A percentile compares a stretch with the other conserved stretches of the same genome.
Conservation (phyloP, 2,888 invertebrate genomes). For the Zonitis immaculata region DNA sequence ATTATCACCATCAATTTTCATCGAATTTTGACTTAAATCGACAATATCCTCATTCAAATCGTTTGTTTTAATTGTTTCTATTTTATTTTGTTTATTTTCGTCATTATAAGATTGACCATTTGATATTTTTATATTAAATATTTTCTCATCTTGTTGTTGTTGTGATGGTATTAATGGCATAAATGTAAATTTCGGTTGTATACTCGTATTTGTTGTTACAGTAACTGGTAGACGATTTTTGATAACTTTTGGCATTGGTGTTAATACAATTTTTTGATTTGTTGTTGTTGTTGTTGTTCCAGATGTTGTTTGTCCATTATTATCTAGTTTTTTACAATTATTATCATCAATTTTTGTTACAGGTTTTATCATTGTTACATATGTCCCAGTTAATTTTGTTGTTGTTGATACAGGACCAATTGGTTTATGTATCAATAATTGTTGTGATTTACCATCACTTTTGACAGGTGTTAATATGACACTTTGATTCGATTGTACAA, state of each 20-base stretch:
- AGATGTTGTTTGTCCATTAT: conserved; percentile 5
- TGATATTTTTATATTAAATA: conserved; percentile 64
- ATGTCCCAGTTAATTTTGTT: conserved; percentile 53
- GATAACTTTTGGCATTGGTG: conserved; percentile 58
- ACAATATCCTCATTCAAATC: conserved; percentile 51
- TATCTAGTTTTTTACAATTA: conserved; percentile 42
- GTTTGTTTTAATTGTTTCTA: conserved; percentile 28
- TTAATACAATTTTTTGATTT: conserved; percentile 54
- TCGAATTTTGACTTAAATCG: conserved; percentile 42
- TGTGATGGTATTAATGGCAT: conserved; percentile 38
- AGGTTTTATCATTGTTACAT: conserved; percentile 56
- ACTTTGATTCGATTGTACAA: conserved; percentile 29
- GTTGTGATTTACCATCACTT: conserved; percentile 44
- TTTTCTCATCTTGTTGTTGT: conserved; percentile 50
- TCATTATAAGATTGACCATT: conserved; percentile 39
- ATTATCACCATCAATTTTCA: conserved; percentile 36
- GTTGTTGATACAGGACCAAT: conserved; percentile 52
- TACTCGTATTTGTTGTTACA: conserved; percentile 53
- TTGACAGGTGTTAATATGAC: conserved; percentile 35
- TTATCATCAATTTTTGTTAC: conserved; percentile 44
- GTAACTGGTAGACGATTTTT: conserved; percentile 55
- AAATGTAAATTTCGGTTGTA: conserved; percentile 44
- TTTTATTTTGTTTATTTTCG: conserved; percentile 7
- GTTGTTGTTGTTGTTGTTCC: too few relatives aligned
- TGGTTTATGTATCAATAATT: conserved; percentile 56